Conservation (phyloP, 2,113 vertebrate genomes). For the Clarias gariepinus region DNA sequence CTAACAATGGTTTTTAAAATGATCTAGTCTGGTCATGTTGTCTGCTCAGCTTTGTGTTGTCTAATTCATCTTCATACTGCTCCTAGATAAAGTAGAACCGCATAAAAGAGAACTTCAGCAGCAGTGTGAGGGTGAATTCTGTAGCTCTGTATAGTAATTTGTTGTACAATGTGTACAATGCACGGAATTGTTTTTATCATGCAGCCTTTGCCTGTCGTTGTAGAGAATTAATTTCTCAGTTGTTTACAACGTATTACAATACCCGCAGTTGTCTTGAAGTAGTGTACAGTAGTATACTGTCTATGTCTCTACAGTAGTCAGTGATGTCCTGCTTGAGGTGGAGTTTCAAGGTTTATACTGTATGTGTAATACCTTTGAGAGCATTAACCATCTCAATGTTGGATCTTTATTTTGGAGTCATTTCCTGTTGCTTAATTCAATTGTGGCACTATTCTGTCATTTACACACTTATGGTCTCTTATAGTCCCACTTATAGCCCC, state of each 20-base stretch:
- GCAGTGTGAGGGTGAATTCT: neutral
- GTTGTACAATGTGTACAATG: neutral
- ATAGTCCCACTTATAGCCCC: no score
- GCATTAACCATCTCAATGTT: no score
- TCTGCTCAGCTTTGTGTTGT: neutral
- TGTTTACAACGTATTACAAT: neutral
- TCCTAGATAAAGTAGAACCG: neutral
- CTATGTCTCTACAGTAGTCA: no score
- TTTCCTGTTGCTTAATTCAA: no score
- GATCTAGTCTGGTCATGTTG: neutral
- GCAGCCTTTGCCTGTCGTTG: neutral
- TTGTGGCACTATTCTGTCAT: no score
- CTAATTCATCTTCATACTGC: neutral
- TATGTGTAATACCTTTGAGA: no score
- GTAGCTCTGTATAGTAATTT: neutral
- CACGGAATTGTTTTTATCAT: neutral
- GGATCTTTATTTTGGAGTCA: no score
- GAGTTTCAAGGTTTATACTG: no score
- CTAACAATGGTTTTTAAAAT: constrained; percentile 11
- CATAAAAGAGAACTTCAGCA: neutral
- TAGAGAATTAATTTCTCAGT: neutral
- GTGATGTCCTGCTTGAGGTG: no score
- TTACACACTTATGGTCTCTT: no score
- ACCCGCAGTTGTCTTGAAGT: neutral
- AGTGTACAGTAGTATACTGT: no score